phyloP scores from a whole-genome alignment of 2,113 vertebrate species.

The Taxidea taxus region DNA sequence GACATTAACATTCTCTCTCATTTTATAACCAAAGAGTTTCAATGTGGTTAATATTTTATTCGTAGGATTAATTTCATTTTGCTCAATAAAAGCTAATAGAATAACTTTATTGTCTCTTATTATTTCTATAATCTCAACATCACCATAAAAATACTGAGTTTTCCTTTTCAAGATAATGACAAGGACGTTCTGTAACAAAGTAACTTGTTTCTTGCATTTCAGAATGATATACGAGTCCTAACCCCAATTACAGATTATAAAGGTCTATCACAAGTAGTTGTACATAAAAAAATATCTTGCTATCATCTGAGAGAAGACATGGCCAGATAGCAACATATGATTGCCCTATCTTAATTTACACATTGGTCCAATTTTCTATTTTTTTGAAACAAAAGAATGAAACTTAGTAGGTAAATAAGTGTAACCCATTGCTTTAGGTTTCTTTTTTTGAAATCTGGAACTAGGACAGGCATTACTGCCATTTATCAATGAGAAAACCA shows the following conservation, averaged over 20 bases:
- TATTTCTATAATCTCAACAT: background rate
- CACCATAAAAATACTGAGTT: background rate
- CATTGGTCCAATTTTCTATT: background rate
- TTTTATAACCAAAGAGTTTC: background rate
- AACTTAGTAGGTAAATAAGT: background rate
- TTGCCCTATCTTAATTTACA: background rate
- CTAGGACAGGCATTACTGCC: background rate
- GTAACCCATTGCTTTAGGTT: background rate
- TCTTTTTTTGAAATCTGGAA: background rate
- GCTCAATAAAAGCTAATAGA: background rate
- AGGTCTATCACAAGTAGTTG: background rate
- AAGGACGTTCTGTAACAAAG: background rate
- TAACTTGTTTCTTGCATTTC: background rate
- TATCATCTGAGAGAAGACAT: background rate
- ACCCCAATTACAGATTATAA: background rate
- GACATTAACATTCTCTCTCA: background rate
- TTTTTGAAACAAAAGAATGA: background rate
- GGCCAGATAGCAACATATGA: background rate
- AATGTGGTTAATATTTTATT: background rate
- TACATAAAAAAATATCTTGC: background rate
- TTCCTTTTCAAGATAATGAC: background rate
- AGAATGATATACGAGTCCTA: background rate
- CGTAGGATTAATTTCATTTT: conserved; percentile 26
- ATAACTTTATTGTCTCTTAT: background rate
- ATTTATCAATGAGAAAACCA: background rate